Conservation (phyloP, 2,797 vertebrate genomes). For the Myripristis jacobus region DNA sequence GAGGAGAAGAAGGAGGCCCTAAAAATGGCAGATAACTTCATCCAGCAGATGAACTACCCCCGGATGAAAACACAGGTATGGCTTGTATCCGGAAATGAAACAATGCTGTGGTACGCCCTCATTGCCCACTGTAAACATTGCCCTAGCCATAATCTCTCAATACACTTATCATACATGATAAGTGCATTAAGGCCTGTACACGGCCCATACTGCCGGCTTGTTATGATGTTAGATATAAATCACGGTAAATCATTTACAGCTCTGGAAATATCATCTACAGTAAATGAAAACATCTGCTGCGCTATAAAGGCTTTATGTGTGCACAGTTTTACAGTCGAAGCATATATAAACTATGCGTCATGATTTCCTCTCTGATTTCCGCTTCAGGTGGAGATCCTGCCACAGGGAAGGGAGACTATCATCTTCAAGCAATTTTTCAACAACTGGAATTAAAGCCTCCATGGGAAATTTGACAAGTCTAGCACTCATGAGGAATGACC, state of each 20-base stretch:
- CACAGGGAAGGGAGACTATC: slow-evolving; percentile 89
- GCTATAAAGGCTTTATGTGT: no score
- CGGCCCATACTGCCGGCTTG: no score
- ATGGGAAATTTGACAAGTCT: slow-evolving; percentile 7
- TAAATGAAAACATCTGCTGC: no score
- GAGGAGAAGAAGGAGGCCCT: slow-evolving; percentile 92
- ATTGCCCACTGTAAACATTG: no score
- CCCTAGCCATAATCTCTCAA: no score
- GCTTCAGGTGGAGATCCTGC: slow-evolving; percentile 91
- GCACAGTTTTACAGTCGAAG: not conserved
- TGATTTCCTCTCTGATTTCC: not conserved
- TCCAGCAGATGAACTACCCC: slow-evolving; percentile 93
- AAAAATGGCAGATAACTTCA: slow-evolving; percentile 94
- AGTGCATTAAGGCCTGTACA: no score
- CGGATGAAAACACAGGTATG: slow-evolving; percentile 94
- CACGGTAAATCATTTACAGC: no score
- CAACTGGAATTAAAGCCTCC: slow-evolving; percentile 85
- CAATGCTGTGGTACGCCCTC: not conserved
- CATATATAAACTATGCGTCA: not conserved
- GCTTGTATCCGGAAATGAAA: not conserved
- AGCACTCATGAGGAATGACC: slow-evolving; percentile 30
- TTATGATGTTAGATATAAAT: not conserved
- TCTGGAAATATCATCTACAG: not conserved
- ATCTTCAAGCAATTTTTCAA: slow-evolving; percentile 96
- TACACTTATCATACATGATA: no score